Percentiles rank a stretch among this genome's conserved stretches.
These are phyloP conservation scores for Sinella curviseta DNA, from an alignment of 1,140 invertebrate genomes.

Conservation along the genomic window DNA sequence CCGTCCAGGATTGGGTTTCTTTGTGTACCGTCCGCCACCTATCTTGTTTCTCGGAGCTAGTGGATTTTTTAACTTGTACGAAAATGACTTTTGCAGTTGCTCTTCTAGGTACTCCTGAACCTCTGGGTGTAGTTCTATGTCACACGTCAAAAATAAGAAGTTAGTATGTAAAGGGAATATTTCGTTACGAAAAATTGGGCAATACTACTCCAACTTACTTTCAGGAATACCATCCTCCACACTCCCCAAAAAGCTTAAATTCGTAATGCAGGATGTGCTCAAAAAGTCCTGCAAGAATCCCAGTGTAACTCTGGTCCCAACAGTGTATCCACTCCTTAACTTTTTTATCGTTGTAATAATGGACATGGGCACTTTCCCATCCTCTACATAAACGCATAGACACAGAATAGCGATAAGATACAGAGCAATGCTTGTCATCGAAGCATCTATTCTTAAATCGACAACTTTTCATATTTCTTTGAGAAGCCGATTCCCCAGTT, in stretches of 20 bases:
- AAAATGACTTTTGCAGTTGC: conserved; percentile 76
- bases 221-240: conserved; percentile 87
- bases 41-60: conserved; percentile 27
- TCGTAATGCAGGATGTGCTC: conserved; percentile 93
- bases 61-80: conserved; percentile 68
- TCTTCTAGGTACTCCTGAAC: conserved; percentile 85
- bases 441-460: no score
- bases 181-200: no score
- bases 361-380: conserved; percentile 85
- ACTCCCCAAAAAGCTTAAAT: conserved; percentile 89
- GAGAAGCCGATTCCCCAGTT: neutral
- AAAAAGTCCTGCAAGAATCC: conserved; percentile 89
- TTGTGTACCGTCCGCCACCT: conserved; percentile 23
- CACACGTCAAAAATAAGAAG: neutral
- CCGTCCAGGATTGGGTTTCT: conserved; percentile 49
- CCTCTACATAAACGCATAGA: conserved; percentile 67
- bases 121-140: conserved; percentile 71
- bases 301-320: conserved; percentile 91
- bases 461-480: no score
- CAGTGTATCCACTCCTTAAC: conserved; percentile 96
- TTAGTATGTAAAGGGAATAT: no score
- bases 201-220: conserved; percentile 54
- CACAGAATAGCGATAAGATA: neutral
- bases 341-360: conserved; percentile 98
- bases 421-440: neutral